Conservation (phyloP, 2,113 vertebrate species). For the cat (Felis catus) region DNA sequence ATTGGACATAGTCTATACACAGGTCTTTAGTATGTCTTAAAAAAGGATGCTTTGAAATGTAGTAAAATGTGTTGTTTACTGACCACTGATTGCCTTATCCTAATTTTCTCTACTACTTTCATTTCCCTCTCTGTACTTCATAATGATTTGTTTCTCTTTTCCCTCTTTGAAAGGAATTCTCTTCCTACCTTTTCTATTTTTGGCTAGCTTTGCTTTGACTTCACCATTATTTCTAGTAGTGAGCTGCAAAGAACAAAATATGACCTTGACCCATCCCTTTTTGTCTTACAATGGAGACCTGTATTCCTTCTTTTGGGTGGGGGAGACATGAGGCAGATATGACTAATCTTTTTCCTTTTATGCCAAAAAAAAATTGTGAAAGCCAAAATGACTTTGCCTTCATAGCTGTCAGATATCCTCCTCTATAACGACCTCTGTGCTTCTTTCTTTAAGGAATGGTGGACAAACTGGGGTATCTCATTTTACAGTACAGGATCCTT, state of each 20-base stretch:
- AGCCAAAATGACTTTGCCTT: not conserved
- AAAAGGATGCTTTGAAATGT: not conserved
- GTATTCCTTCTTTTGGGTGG: not conserved
- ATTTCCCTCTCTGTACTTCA: not conserved
- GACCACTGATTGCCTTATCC: not conserved
- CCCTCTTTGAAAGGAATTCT: not conserved
- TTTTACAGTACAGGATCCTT: not conserved
- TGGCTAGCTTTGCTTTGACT: constrained; percentile 10
- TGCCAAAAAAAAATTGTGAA: not conserved
- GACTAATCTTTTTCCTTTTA: not conserved
- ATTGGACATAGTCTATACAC: not conserved
- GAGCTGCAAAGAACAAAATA: not conserved
- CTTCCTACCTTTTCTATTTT: constrained; percentile 13
- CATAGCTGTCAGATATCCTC: not conserved
- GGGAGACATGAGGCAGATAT: not conserved
- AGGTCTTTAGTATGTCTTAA: not conserved
- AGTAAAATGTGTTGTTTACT: not conserved
- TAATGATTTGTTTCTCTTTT: not conserved
- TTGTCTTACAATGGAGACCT: not conserved
- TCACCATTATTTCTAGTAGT: not conserved
- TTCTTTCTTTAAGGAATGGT: not conserved
- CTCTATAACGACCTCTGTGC: not conserved
- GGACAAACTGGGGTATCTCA: not conserved
- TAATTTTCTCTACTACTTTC: constrained; percentile 3
- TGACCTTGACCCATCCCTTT: not conserved